Base-by-base conservation (phyloP, 2,113 vertebrate species). In the Alectura lathami region DNA sequence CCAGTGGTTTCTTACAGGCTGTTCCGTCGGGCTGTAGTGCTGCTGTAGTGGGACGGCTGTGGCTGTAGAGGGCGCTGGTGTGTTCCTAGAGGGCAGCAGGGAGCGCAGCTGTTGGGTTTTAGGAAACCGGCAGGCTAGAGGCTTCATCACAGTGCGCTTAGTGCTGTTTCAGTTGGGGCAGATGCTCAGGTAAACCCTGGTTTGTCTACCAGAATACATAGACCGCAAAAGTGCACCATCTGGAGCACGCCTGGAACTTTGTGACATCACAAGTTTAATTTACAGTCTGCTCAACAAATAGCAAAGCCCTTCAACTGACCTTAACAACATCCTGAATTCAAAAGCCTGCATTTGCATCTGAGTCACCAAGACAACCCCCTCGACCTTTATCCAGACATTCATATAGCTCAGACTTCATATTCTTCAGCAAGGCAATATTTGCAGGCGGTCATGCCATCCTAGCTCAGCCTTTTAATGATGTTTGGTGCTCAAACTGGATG, bases 101-200 rank as follows among this genome's bases (percentile, higher is more conserved):
- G 3, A 27, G 32, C 2, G 14, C 1, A 0, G 21, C 1, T 0
- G 43, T 34, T 1, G 17, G 3, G 10, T 3, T 6, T 18, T 17
- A 38, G 34, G 36, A 86, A 74, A 53, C 24, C 40, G 48, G 30
- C 10, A 75, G 29, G 10, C 36, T 53, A n/a, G 43, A 57, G 47
- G 45, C 11, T 73, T 76, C 30, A 12, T 73, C 0, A 0, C 34
- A 43, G 40, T 43, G 18, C 1, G 0, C 13, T 14, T 34, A n/a
- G 18, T 57, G 42, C 60, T 45, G 8, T 83, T 72, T 60, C 43
- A 23, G 17, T 32, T 23, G 29, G 78, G 22, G 20, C 22, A 21
- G 36, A 53, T 54, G 34, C 17, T 50, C 34, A 50, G 34, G 21
- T 36, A 36, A 80, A 34, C n/a, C 22, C 43, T 86, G 27, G 3